Base-by-base conservation (phyloP, 2,113 vertebrate genomes). In the Neogobius melanostomus region DNA sequence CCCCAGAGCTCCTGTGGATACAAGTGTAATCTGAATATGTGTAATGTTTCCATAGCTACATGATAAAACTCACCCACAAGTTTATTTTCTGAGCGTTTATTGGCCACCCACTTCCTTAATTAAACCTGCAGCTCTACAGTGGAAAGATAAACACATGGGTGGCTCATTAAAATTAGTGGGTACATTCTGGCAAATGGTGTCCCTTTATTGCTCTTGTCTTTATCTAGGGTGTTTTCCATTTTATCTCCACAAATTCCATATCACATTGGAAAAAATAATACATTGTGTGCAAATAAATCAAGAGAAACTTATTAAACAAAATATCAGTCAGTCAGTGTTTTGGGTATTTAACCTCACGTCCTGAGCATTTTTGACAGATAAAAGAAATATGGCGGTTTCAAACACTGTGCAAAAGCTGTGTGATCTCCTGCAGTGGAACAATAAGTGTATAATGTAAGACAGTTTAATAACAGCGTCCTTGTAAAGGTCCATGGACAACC, bases 221-320 rank as follows among this genome's bases (percentile, higher is more conserved):
- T 71, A 42, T 59, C 11, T 72, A 76, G 74, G 49, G 14, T 59
- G 66, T 36, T 61, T 56, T 21, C 28, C 14, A 36, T 11, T 83
- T 85, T 78, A 83, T 79, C 76, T 80, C 77, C 53, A 64, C 89
- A 91, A 91, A 91, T 91, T 93, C 28, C 28, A 92, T 90, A 88
- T 79, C 78, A 82, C 83, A 77, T 84, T 90, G 85, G 89, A 2
- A 4, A 89, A 88, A 85, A 88, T n/a, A 86, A 87, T 77, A 87
- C 82, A 76, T 86, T 75, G 84, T 74, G 79, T 81, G 74, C 80
- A 71, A 81, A 87, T 92, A 91, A 93, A 93, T 93, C 89, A 90
- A 81, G 84, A 83, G 73, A 82, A 87, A 90, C 90, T 87, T 90
- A 88, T 87, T 87, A 87, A 88, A 75, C 77, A 76, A 89, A 92